Conservation (phyloP, 2,888 invertebrate species). For the Trisateles emortualis region DNA sequence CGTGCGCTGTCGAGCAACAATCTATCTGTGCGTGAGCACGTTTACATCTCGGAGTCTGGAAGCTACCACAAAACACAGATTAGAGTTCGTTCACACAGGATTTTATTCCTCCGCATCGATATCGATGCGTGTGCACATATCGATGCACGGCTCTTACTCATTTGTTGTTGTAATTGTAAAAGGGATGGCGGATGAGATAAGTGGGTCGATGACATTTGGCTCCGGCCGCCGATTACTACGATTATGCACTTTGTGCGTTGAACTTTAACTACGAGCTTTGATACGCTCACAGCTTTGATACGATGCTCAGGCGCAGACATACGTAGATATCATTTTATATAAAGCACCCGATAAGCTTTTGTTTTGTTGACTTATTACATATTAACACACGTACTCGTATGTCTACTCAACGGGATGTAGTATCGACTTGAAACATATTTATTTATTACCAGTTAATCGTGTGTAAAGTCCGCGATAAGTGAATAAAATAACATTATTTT, state of each 20-base stretch:
- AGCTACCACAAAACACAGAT: conserved; percentile 83
- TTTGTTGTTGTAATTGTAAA: conserved; percentile 87
- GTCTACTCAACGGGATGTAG: neutral
- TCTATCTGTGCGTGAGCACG: conserved; percentile 70
- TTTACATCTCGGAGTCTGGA: conserved; percentile 76
- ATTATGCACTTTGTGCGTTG: conserved; percentile 87
- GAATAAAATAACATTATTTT: conserved; percentile 13
- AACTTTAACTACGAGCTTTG: conserved; percentile 80
- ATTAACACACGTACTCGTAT: neutral
- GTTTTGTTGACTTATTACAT: conserved; percentile 25
- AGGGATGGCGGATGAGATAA: conserved; percentile 87
- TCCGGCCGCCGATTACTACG: conserved; percentile 82
- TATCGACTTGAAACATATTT: conserved; percentile 7
- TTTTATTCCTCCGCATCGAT: conserved; percentile 84
- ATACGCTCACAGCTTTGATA: conserved; percentile 72
- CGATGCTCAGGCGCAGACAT: conserved; percentile 46
- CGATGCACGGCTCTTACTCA: conserved; percentile 84
- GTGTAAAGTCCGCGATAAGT: conserved; percentile 9
- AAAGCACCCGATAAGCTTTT: conserved; percentile 47
- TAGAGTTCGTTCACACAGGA: conserved; percentile 87
- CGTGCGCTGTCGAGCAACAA: conserved; percentile 43
- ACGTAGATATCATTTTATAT: conserved; percentile 36
- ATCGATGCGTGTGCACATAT: conserved; percentile 80
- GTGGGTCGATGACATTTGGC: conserved; percentile 86
- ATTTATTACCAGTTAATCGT: conserved; percentile 16